A percentile compares a stretch with the other conserved stretches of the same genome.
phyloP scores from a whole-genome alignment of 2,797 vertebrate species.

The Scolopax rusticola region DNA sequence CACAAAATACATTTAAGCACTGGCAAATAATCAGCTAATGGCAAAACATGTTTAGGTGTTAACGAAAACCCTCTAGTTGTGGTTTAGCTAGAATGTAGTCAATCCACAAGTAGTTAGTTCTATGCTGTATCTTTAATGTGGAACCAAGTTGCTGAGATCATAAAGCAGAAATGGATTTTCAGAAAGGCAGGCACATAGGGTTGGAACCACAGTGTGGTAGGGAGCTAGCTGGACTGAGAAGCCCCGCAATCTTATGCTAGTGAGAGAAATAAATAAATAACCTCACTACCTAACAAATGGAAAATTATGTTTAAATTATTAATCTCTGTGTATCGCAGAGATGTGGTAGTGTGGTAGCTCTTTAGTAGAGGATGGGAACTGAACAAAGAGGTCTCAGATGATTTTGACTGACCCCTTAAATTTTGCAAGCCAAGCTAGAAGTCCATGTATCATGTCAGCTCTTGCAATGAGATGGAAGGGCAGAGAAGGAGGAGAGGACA shows the following conservation, averaged over 20 bases:
- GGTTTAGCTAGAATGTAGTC: neutral
- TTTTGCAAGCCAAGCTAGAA: conserved; percentile 33
- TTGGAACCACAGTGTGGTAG: neutral
- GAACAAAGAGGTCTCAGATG: conserved; percentile 44
- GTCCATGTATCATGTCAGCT: conserved; percentile 29
- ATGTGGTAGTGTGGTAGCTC: conserved; percentile 13
- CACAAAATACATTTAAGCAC: neutral
- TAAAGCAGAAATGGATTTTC: conserved; percentile 35
- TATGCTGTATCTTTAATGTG: neutral
- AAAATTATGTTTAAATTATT: conserved; percentile 50
- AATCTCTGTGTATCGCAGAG: conserved; percentile 41
- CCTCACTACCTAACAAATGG: neutral
- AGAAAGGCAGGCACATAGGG: conserved; percentile 2
- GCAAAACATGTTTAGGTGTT: neutral
- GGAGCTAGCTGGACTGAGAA: conserved; percentile 7
- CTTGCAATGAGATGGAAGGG: neutral
- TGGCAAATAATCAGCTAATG: neutral
- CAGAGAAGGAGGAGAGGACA: neutral
- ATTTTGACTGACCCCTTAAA: conserved; percentile 38
- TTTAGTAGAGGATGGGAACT: conserved; percentile 12
- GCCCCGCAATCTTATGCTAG: conserved; percentile 4
- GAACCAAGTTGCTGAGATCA: conserved; percentile 14
- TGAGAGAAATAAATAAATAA: conserved; percentile 51
- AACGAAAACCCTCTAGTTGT: neutral
- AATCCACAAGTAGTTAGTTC: conserved; percentile 31